Evolutionary conservation across 1,140 invertebrate species (phyloP).

Genomic region (Leptonema lineaticorne): DNA sequence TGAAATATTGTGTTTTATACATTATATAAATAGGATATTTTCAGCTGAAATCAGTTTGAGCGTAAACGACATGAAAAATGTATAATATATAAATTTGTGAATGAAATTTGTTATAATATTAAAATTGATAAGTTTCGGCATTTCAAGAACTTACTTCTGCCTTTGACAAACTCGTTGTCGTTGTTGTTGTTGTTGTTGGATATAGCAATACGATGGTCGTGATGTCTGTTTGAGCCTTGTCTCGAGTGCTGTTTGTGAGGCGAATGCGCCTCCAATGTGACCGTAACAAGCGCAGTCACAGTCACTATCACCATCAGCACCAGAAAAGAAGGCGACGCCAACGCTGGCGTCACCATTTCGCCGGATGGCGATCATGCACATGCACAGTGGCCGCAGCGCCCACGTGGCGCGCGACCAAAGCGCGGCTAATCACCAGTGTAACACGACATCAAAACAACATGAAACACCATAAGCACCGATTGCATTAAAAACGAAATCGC

Average conservation of each 20-base stretch:
- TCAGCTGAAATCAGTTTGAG: no score
- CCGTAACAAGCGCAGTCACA: conserved; percentile 45
- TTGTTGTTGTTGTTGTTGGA: conserved; percentile 45
- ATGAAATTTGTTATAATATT: no score
- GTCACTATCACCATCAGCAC: conserved; percentile 47
- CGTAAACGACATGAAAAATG: no score
- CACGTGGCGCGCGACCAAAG: conserved; percentile 17
- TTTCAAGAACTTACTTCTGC: conserved; percentile 56
- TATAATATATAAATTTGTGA: no score
- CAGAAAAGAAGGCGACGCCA: conserved; percentile 50
- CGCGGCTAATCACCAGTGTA: conserved; percentile 7
- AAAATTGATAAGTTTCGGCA: no score
- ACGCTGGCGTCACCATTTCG: conserved; percentile 45
- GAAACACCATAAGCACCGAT: no score
- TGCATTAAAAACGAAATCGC: no score
- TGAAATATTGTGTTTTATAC: no score
- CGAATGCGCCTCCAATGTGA: conserved; percentile 43
- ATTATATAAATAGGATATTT: no score
- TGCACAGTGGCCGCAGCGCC: conserved; percentile 39
- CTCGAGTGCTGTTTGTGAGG: conserved; percentile 42
- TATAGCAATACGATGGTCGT: conserved; percentile 44
- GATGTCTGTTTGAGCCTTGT: conserved; percentile 41
- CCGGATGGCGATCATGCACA: conserved; percentile 40
- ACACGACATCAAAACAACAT: no score
- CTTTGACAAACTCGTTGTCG: conserved; percentile 54